Percentiles rank a stretch among this genome's conserved stretches.
Evolutionary conservation across 2,113 vertebrate species (phyloP).

Genomic region (Puffinus mauretanicus): DNA sequence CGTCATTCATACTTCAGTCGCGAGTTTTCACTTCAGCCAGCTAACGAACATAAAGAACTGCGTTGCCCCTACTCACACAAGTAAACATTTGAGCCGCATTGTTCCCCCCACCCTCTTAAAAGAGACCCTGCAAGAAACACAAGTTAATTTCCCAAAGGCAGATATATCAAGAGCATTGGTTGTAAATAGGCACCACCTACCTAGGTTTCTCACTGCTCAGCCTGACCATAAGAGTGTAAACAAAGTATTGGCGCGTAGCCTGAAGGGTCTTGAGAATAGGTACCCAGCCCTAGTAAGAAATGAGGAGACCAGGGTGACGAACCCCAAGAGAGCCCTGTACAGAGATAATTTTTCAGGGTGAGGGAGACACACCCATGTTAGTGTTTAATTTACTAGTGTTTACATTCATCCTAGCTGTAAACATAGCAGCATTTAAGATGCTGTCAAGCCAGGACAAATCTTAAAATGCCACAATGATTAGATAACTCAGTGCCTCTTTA

Average conservation of each 20-base stretch:
- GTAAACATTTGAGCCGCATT: not conserved
- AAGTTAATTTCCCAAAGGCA: not conserved
- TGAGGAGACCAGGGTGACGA: constrained; percentile 85
- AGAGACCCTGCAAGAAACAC: not conserved
- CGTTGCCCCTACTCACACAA: not conserved
- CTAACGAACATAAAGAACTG: not conserved
- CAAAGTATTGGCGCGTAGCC: constrained; percentile 88
- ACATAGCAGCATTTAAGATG: not conserved
- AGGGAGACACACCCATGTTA: constrained; percentile 4
- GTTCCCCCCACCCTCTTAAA: not conserved
- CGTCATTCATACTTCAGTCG: not conserved
- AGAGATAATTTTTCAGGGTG: constrained; percentile 38
- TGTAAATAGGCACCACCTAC: constrained; percentile 80
- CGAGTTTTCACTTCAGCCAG: not conserved
- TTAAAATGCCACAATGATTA: not conserved
- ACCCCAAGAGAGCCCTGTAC: constrained; percentile 75
- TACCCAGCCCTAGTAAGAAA: constrained; percentile 87
- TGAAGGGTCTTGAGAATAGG: constrained; percentile 88
- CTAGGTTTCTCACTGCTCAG: constrained; percentile 89
- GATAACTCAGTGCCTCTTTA: not conserved
- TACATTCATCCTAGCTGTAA: not conserved
- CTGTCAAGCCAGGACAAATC: not conserved
- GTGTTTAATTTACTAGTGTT: not conserved
- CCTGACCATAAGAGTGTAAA: constrained; percentile 89
- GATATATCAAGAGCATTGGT: constrained; percentile 35